Evolutionary conservation across 2,888 invertebrate genomes (phyloP).

Genomic region (Mycalesis mineus): DNA sequence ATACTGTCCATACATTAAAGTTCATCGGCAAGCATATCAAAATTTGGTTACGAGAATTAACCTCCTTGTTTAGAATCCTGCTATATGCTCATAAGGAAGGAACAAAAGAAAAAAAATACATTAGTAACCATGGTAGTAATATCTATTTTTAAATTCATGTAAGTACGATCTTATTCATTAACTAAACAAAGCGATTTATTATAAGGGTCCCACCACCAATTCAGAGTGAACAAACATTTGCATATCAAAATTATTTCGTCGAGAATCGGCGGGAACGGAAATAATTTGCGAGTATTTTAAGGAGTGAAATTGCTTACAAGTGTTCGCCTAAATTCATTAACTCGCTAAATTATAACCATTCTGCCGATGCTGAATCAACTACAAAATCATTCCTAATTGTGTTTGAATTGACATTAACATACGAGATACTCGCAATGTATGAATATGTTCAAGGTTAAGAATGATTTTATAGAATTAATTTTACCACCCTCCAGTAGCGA

Average conservation of each 20-base stretch:
- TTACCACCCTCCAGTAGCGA: conserved; percentile 26
- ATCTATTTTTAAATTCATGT: conserved; percentile 37
- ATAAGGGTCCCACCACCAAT: conserved; percentile 51
- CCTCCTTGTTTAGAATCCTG: conserved; percentile 77
- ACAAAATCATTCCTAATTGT: conserved; percentile 38
- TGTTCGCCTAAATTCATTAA: conserved; percentile 31
- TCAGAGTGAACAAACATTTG: conserved; percentile 38
- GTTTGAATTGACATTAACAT: background rate
- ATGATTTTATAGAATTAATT: conserved; percentile 22
- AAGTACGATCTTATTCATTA: conserved; percentile 38
- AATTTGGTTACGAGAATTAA: conserved; percentile 71
- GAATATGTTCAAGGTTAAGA: background rate
- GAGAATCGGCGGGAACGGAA: conserved; percentile 37
- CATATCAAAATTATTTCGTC: conserved; percentile 35
- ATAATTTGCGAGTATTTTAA: conserved; percentile 33
- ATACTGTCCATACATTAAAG: conserved; percentile 56
- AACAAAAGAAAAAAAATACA: conserved; percentile 70
- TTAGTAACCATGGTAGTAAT: conserved; percentile 65
- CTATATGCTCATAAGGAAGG: conserved; percentile 74
- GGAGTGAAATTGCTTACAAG: conserved; percentile 32
- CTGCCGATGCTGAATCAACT: conserved; percentile 33
- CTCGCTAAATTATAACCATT: conserved; percentile 38
- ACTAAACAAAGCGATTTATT: conserved; percentile 34
- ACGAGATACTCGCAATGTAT: background rate
- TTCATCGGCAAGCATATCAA: conserved; percentile 72